Conservation (phyloP, 2,888 invertebrate genomes). For the Siphlonurus alternatus region DNA sequence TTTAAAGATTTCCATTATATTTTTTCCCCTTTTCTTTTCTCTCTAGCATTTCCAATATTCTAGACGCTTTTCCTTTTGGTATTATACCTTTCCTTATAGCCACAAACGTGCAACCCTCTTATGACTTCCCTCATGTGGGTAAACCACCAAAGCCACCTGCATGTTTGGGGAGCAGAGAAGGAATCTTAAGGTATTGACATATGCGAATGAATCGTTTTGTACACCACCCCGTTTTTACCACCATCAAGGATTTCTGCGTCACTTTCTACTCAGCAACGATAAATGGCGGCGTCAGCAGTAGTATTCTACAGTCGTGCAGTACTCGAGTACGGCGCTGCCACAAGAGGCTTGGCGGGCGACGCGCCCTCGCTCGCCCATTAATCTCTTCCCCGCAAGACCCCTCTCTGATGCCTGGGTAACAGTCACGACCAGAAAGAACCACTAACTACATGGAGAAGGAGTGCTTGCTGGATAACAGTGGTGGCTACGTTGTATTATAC, state of each 20-base stretch:
- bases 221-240: neutral
- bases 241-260: neutral
- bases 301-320: no score
- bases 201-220: neutral
- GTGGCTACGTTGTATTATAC: no score
- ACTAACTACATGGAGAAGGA: neutral
- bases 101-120: no score
- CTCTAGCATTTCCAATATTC: neutral
- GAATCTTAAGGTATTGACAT: neutral
- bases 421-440: neutral
- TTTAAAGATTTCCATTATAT: neutral
- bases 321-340: neutral
- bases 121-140: neutral
- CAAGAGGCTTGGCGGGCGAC: neutral
- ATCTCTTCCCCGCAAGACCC: neutral
- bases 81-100: no score
- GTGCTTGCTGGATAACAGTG: no score
- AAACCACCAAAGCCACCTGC: no score
- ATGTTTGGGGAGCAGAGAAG: neutral
- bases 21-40: neutral
- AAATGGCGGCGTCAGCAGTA: neutral
- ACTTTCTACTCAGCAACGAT: neutral
- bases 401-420: neutral
- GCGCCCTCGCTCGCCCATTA: neutral
- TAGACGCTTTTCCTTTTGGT: no score